phyloP scores from a whole-genome alignment of 2,113 vertebrate species.

The Podarcis raffonei region DNA sequence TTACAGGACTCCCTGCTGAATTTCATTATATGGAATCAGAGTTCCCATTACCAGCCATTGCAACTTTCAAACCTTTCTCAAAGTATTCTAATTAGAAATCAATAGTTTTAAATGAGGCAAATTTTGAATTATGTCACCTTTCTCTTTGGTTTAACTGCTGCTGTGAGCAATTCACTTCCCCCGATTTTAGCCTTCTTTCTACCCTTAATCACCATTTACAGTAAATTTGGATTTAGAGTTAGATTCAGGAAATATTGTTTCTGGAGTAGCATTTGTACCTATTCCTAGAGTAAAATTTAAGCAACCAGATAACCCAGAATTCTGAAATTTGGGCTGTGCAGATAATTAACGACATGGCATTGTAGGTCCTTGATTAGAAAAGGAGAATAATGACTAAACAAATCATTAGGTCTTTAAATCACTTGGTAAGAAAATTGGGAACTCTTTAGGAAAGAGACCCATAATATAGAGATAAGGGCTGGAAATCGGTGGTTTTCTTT shows the following conservation, averaged over 20 bases:
- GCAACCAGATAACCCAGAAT: neutral
- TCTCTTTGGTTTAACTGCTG: neutral
- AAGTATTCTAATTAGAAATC: constrained; percentile 21
- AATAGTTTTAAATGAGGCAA: constrained; percentile 8
- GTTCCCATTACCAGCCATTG: neutral
- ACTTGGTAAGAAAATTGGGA: neutral
- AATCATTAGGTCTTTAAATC: neutral
- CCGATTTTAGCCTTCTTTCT: neutral
- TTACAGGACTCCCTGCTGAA: neutral
- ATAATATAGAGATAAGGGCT: neutral
- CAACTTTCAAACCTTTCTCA: constrained; percentile 1
- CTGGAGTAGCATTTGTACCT: neutral
- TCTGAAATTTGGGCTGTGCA: neutral
- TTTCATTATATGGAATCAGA: constrained; percentile 7
- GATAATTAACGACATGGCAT: neutral
- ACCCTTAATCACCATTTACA: neutral
- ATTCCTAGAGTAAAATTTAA: neutral
- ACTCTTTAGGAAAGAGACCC: rapidly evolving
- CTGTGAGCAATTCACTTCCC: neutral
- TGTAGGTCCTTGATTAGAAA: constrained; percentile 9
- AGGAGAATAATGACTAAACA: constrained; percentile 1
- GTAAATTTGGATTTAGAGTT: neutral
- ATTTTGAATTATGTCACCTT: constrained; percentile 1
- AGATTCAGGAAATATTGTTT: neutral
- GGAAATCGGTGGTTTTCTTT: neutral